These are phyloP conservation scores for Sylvietta virens DNA, from an alignment of 2,113 vertebrate genomes.

Conservation along the genomic window DNA sequence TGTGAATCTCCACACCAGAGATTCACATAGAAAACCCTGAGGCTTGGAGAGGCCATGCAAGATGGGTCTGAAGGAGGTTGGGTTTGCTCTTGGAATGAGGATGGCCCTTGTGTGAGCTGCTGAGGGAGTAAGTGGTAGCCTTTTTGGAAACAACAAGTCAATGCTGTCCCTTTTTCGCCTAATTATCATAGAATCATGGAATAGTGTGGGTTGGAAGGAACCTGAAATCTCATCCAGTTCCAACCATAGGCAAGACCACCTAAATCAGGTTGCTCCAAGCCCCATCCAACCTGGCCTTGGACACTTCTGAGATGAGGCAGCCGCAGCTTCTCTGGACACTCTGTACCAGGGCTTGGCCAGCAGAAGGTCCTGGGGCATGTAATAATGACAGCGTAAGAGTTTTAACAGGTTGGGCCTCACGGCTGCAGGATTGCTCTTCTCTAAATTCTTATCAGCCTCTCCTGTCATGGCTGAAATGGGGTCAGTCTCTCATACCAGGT, in stretches of 20 bases:
- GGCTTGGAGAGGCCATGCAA: rapidly evolving
- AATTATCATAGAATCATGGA: not conserved
- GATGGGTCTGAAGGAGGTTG: not conserved
- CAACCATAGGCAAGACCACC: not conserved
- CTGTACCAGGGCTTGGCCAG: not conserved
- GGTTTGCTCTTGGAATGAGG: not conserved
- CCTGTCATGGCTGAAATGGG: rapidly evolving
- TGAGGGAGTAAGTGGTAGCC: rapidly evolving
- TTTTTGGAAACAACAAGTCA: not conserved
- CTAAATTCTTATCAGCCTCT: not conserved
- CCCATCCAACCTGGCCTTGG: not conserved
- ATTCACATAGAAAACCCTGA: not conserved
- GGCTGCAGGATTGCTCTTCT: rapidly evolving
- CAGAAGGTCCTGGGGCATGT: not conserved
- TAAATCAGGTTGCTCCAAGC: not conserved
- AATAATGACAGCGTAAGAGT: rapidly evolving
- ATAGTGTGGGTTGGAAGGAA: not conserved
- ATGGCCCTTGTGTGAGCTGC: not conserved
- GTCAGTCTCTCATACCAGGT: not conserved
- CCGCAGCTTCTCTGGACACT: not conserved
- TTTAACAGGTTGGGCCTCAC: not conserved
- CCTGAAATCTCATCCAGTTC: not conserved
- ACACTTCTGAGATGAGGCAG: not conserved
- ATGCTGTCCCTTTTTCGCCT: rapidly evolving
- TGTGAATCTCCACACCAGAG: not conserved